Conservation (phyloP, 2,888 invertebrate species). For the Leptogaster cylindrica region DNA sequence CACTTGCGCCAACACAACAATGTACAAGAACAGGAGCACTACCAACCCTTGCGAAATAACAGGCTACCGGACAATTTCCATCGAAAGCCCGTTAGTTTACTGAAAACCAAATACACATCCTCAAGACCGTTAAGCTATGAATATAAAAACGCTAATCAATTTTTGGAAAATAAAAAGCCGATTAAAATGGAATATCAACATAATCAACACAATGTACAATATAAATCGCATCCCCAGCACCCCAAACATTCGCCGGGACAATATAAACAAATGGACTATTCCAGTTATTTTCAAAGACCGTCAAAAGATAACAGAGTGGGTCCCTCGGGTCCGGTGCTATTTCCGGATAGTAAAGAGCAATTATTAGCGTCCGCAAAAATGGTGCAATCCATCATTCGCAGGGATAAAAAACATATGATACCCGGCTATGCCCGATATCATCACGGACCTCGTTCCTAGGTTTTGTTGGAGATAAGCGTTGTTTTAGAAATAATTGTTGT, state of each 20-base stretch:
- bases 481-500: too few species aligned
- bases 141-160: slow-evolving; percentile 20
- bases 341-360: slow-evolving; percentile 52
- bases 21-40: slow-evolving; percentile 43
- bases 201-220: neutral
- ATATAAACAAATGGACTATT: slow-evolving; percentile 51
- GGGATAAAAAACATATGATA: slow-evolving; percentile 55
- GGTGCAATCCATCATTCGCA: slow-evolving; percentile 57
- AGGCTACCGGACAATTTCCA: slow-evolving; percentile 48
- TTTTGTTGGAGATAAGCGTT: too few species aligned
- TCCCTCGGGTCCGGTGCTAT: slow-evolving; percentile 48
- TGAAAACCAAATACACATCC: slow-evolving; percentile 53
- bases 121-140: slow-evolving; percentile 51
- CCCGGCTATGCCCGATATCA: slow-evolving; percentile 56
- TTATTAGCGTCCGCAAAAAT: slow-evolving; percentile 56
- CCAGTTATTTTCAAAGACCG: slow-evolving; percentile 55
- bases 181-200: too few species aligned
- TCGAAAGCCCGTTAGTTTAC: slow-evolving; percentile 45
- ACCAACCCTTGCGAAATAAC: slow-evolving; percentile 46
- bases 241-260: slow-evolving; percentile 6
- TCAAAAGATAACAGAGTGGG: slow-evolving; percentile 1
- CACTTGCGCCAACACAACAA: neutral
- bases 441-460: neutral
- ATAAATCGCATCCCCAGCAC: slow-evolving; percentile 55
- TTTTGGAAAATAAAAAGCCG: neutral